Evolutionary conservation across 1,140 invertebrate species (phyloP).

Genomic region (Caenorhabditis brenneri): DNA sequence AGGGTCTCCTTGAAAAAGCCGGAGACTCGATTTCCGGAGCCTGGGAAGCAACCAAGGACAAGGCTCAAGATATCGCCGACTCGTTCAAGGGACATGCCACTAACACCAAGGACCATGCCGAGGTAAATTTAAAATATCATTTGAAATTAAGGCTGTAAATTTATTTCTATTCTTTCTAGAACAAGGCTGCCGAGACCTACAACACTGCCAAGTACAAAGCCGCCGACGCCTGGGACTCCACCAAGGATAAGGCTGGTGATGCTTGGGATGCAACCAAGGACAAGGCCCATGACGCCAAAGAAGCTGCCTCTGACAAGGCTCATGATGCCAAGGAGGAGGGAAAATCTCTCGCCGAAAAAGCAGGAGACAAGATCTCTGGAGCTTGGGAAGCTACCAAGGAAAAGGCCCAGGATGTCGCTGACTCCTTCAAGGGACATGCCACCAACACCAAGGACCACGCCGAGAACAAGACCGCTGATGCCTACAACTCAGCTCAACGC

Average conservation of each 20-base stretch:
- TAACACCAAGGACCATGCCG: conserved; percentile 10
- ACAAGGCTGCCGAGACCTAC: not conserved
- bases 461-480: not conserved
- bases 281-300: not conserved
- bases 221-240: not conserved
- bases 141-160: no score
- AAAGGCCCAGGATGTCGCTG: not conserved
- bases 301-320: not conserved
- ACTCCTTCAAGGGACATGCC: not conserved
- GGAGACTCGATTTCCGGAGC: not conserved
- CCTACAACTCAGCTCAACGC: not conserved
- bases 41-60: not conserved
- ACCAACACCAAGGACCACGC: not conserved
- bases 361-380: conserved; percentile 1
- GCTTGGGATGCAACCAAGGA: not conserved
- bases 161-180: no score
- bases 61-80: not conserved
- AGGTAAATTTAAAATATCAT: no score
- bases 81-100: not conserved
- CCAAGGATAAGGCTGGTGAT: not conserved
- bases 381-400: not conserved
- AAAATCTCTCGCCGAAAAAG: not conserved
- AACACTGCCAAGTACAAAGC: no score
- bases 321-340: not conserved
- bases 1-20: not conserved